phyloP scores from a whole-genome alignment of 2,113 vertebrate genomes.

The Shinisaurus crocodilurus region DNA sequence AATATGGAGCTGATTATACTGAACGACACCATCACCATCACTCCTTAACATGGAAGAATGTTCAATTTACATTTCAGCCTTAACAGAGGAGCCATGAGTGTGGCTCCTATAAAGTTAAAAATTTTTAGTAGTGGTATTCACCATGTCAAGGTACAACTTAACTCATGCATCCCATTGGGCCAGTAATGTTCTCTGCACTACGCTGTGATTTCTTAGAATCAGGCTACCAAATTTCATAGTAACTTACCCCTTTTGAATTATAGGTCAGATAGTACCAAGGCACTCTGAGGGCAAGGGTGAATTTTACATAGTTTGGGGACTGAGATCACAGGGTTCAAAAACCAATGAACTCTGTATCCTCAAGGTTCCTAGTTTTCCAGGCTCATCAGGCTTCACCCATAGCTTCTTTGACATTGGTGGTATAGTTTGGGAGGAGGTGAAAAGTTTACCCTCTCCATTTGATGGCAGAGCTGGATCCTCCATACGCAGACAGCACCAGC shows the following conservation, averaged over 20 bases:
- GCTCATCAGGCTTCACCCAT: not conserved
- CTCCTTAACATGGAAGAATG: too few species aligned
- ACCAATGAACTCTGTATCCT: not conserved
- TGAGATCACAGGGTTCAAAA: not conserved
- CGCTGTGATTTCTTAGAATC: not conserved
- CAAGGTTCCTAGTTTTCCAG: not conserved
- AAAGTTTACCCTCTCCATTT: not conserved
- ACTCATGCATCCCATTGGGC: not conserved
- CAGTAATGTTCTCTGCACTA: not conserved
- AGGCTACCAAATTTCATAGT: not conserved
- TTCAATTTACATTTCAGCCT: too few species aligned
- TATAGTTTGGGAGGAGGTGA: not conserved
- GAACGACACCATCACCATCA: not conserved
- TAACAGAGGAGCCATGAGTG: too few species aligned
- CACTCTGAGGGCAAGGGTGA: not conserved
- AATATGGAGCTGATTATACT: not conserved
- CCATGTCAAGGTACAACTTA: not conserved
- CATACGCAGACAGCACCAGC: not conserved
- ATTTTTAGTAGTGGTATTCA: too few species aligned
- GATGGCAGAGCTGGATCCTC: not conserved
- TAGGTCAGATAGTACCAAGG: not conserved
- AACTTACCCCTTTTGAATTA: not conserved
- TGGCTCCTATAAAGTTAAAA: too few species aligned
- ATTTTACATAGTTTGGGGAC: not conserved
- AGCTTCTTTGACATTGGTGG: not conserved